phyloP scores from a whole-genome alignment of 2,888 invertebrate genomes.

The Tuta absoluta region DNA sequence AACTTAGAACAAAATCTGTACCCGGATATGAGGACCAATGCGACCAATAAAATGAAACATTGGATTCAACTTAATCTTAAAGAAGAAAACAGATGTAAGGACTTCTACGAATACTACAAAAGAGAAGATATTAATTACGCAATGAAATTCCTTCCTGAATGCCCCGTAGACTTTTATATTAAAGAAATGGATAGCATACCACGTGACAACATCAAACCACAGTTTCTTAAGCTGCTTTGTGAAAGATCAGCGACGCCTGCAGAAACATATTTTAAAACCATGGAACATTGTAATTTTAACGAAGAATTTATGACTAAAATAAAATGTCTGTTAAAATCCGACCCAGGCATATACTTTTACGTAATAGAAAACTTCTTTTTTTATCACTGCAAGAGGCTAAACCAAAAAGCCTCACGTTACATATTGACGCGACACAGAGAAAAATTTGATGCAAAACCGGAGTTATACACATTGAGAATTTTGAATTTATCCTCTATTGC shows the following conservation, averaged over 20 bases:
- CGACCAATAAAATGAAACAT: conserved; percentile 55
- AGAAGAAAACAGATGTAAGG: conserved; percentile 47
- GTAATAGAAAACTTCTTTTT: conserved; percentile 38
- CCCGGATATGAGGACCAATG: conserved; percentile 57
- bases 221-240: conserved; percentile 52
- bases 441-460: conserved; percentile 40
- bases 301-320: conserved; percentile 2
- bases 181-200: conserved; percentile 41
- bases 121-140: conserved; percentile 44
- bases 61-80: conserved; percentile 50
- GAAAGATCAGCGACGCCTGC: conserved; percentile 51
- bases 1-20: conserved; percentile 56
- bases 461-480: conserved; percentile 41
- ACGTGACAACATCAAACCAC: conserved; percentile 48
- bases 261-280: conserved; percentile 50
- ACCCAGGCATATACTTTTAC: conserved; percentile 42
- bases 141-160: conserved; percentile 52
- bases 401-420: conserved; percentile 39
- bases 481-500: conserved; percentile 39
- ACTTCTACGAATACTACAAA: conserved; percentile 57
- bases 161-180: conserved; percentile 49
- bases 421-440: conserved; percentile 38
- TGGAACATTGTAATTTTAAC: conserved; percentile 38
- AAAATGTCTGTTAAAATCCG: conserved; percentile 48
- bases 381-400: conserved; percentile 29